Percentiles rank a stretch among this genome's conserved stretches.
phyloP scores from a whole-genome alignment of 1,140 invertebrate genomes.

The Drosophila equinoxialis region DNA sequence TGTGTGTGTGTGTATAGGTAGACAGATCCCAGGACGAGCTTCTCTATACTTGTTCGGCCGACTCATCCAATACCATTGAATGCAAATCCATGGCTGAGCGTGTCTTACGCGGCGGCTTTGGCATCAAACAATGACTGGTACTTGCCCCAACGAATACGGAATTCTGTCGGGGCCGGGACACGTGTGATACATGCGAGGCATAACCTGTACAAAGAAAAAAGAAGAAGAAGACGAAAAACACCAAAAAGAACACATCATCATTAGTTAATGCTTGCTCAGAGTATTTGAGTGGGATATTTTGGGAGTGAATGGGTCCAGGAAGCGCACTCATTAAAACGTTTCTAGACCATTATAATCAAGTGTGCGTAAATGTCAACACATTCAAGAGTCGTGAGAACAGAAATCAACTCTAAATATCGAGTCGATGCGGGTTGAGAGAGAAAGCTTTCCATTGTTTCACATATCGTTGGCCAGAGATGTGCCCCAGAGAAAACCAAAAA shows the following conservation, averaged over 20 bases:
- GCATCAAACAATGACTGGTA: constrained; percentile 85
- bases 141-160: constrained; percentile 92
- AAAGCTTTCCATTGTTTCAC: not conserved
- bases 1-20: not conserved
- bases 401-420: too few species aligned
- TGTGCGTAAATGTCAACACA: constrained; percentile 26
- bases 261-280: not conserved
- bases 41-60: constrained; percentile 72
- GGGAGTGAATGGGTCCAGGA: too few species aligned
- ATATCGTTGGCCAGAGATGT: not conserved
- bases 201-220: constrained; percentile 52
- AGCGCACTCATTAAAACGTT: constrained; percentile 9
- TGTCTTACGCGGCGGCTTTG: constrained; percentile 87
- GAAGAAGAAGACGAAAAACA: not conserved
- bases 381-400: not conserved
- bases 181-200: constrained; percentile 63
- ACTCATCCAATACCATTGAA: constrained; percentile 87
- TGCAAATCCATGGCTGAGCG: constrained; percentile 93
- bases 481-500: too few species aligned
- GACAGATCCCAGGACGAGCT: not conserved
- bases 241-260: not conserved
- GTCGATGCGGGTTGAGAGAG: too few species aligned
- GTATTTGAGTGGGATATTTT: not conserved
- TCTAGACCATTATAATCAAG: constrained; percentile 19
- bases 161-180: constrained; percentile 87